A percentile compares a stretch with the other conserved stretches of the same genome.
These are phyloP conservation scores for Alectura lathami DNA, from an alignment of 2,113 vertebrate genomes.

Conservation along the genomic window DNA sequence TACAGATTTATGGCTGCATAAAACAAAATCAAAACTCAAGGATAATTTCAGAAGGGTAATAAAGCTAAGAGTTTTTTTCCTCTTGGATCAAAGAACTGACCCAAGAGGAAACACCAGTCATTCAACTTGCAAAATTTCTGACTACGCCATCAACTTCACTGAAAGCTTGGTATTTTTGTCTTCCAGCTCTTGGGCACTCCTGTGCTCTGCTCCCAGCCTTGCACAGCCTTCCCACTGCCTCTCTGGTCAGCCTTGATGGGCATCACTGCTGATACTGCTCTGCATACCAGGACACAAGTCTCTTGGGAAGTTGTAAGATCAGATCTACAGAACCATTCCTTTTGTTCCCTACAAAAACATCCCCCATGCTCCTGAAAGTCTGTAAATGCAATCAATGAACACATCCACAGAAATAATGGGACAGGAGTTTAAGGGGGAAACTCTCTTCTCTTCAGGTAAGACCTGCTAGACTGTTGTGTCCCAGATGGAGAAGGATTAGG, in stretches of 20 bases:
- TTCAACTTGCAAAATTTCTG: background rate
- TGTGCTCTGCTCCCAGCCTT: background rate
- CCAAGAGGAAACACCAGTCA: background rate
- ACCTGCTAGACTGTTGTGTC: background rate
- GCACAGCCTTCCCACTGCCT: background rate
- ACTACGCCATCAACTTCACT: background rate
- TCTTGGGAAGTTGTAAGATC: too few relatives aligned
- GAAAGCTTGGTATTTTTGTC: background rate
- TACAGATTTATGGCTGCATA: background rate
- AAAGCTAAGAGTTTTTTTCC: background rate
- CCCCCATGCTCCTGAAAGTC: background rate
- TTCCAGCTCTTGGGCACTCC: background rate
- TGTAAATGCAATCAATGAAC: background rate
- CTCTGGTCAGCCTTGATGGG: too few relatives aligned
- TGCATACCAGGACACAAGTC: too few relatives aligned
- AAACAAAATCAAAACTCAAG: background rate
- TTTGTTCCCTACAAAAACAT: background rate
- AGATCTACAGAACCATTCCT: background rate
- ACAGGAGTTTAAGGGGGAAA: background rate
- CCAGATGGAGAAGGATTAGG: background rate
- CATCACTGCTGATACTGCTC: too few relatives aligned
- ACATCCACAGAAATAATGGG: background rate
- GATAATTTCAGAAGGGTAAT: background rate
- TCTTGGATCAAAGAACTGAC: background rate
- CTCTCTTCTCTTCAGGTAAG: background rate